Evolutionary conservation across 1,140 invertebrate species (phyloP), one percentile per base, ranked within the genome.

Genomic region (Chironomus tepperi): DNA sequence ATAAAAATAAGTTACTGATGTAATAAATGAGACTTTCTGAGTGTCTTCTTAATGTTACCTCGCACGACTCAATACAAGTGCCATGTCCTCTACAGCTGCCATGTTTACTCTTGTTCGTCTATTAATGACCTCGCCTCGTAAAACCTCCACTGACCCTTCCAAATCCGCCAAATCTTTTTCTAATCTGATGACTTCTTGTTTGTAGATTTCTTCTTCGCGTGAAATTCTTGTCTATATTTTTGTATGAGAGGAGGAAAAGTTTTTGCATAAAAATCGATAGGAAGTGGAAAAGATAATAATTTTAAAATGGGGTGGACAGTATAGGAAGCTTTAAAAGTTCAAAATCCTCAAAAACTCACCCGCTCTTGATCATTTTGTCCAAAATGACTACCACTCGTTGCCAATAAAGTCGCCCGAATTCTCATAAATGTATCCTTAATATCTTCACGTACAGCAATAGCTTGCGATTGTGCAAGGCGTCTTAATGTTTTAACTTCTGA

Each of bases 11-110:
- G 73, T 73, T 74, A 76, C 34, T 74, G 65, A 76, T 72, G 73
- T 73, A 24, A 75, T 67, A 67, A 73, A 73, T 10, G 74, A 75
- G 75, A 73, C 34, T 75, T 74, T 12, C 76, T 76, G 43, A 77
- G 67, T 42, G 73, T 15, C n/a, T 12, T 34, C 24, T 34, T 34
- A 2, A 8, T 70, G 74, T 67, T 77, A 91, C 89, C 89, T 93
- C 75, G 92, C 90, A 83, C 92, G 89, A 81, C 91, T 95, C 16
- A 99, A 85, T 75, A 97, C 89, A 76, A 98, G 85, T 16, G 96
- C 96, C 89, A 98, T 97, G 78, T 93, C 93, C 81, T 99, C 97
- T 2, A 99, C 96, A 81, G 98, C 96, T 0, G 91, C 89, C 93
- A 97, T 96, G 80, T 97, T 98, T 10, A 98, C 96, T 47, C 95